Evolutionary conservation across 2,113 vertebrate genomes (phyloP).

Genomic region (Strix uralensis): DNA sequence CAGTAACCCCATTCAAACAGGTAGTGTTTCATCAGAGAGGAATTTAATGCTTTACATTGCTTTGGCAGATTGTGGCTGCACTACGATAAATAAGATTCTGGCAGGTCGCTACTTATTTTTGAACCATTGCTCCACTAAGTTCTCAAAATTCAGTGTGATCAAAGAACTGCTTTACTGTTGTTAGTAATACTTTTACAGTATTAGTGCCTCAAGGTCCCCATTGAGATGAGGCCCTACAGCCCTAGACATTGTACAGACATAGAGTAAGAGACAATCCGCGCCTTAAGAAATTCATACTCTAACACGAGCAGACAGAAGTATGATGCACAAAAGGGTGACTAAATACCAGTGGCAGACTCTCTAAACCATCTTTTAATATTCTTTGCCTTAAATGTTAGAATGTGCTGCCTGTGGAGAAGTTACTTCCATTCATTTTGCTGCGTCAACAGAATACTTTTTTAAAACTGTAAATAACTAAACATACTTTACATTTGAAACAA

Average conservation of each 20-base stretch:
- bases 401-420: not conserved
- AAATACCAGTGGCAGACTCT: not conserved
- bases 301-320: not conserved
- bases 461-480: not conserved
- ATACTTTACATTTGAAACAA: not conserved
- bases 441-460: not conserved
- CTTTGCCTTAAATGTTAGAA: not conserved
- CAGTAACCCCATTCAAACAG: not conserved
- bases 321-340: not conserved
- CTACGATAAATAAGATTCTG: not conserved
- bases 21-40: not conserved
- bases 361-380: not conserved
- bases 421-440: not conserved
- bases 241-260: not conserved
- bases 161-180: not conserved
- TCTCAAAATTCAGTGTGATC: not conserved
- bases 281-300: not conserved
- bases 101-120: not conserved
- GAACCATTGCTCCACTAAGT: not conserved
- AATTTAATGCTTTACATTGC: not conserved
- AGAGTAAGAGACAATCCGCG: not conserved
- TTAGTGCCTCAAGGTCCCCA: not conserved
- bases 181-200: not conserved
- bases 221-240: not conserved
- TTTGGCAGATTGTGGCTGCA: not conserved